Percentiles rank a stretch among this genome's conserved stretches.
Evolutionary conservation across 2,113 vertebrate species (phyloP).

Genomic region (Tringa solitaria): DNA sequence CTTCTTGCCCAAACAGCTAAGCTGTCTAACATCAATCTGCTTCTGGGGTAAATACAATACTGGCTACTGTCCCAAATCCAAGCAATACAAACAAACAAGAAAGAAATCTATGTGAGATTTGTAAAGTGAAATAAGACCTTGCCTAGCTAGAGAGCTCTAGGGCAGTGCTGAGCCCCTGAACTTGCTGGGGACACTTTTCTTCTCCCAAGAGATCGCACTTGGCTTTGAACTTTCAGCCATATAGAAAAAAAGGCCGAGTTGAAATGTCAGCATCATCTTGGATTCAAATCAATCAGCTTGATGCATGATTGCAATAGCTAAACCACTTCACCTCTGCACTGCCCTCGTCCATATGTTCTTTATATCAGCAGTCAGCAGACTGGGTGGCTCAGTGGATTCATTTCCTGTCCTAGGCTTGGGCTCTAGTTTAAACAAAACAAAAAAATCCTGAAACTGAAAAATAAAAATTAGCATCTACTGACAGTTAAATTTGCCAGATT

Average conservation of each 20-base stretch:
- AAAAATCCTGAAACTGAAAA: constrained; percentile 1
- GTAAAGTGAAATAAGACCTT: constrained; percentile 8
- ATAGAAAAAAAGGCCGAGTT: constrained; percentile 20
- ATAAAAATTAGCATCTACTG: constrained; percentile 45
- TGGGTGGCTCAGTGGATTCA: constrained; percentile 66
- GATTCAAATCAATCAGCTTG: constrained; percentile 71
- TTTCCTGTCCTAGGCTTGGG: constrained; percentile 68
- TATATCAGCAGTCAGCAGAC: constrained; percentile 64
- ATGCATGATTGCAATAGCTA: constrained; percentile 59
- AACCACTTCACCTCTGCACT: constrained; percentile 63
- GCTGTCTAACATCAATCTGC: neutral
- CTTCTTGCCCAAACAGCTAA: neutral
- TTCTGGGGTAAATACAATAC: neutral
- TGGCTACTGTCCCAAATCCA: constrained; percentile 26
- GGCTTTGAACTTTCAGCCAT: constrained; percentile 72
- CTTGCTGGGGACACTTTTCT: constrained; percentile 21
- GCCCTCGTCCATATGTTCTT: constrained; percentile 67
- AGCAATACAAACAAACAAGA: constrained; percentile 20
- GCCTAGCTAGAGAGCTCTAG: neutral
- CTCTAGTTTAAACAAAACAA: constrained; percentile 51
- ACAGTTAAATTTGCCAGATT: constrained; percentile 27
- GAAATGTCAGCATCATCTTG: constrained; percentile 66
- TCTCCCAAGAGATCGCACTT: constrained; percentile 41
- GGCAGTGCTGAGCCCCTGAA: constrained; percentile 42
- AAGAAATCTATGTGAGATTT: neutral